A percentile compares a stretch with the other conserved stretches of the same genome.
Conservation (phyloP, 2,797 vertebrate genomes). For the Philypnodon macrostomus region DNA sequence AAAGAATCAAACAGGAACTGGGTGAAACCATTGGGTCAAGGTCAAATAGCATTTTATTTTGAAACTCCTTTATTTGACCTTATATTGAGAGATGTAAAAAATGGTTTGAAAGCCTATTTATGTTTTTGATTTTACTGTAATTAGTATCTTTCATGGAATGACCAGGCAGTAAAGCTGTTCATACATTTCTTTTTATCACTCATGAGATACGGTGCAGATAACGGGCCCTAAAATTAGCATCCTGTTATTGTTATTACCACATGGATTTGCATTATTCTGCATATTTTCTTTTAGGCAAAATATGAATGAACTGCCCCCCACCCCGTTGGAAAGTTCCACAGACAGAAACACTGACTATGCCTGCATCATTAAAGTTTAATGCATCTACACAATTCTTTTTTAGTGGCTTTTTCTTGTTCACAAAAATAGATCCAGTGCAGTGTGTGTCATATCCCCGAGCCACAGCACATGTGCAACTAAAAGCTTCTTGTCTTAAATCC, state of each 20-base stretch:
- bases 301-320: slow-evolving; percentile 4
- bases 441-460: slow-evolving; percentile 10
- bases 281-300: neutral
- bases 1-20: no score
- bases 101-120: no score
- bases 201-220: neutral
- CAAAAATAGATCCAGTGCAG: slow-evolving; percentile 30
- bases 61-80: no score
- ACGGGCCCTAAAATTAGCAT: neutral
- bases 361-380: slow-evolving; percentile 42
- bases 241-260: neutral
- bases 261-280: slow-evolving; percentile 3
- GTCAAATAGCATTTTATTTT: no score
- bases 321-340: neutral
- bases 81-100: no score
- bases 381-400: slow-evolving; percentile 14
- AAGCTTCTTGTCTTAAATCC: slow-evolving; percentile 8
- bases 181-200: neutral
- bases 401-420: slow-evolving; percentile 5
- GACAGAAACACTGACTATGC: slow-evolving; percentile 16
- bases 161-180: neutral
- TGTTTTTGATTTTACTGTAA: no score
- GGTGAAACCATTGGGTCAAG: no score
- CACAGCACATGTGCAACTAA: slow-evolving; percentile 13
- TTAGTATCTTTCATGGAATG: no score